Evolutionary conservation across 2,113 vertebrate species (phyloP), one percentile per base, ranked within the genome.

Genomic region (Pangasianodon gigas): DNA sequence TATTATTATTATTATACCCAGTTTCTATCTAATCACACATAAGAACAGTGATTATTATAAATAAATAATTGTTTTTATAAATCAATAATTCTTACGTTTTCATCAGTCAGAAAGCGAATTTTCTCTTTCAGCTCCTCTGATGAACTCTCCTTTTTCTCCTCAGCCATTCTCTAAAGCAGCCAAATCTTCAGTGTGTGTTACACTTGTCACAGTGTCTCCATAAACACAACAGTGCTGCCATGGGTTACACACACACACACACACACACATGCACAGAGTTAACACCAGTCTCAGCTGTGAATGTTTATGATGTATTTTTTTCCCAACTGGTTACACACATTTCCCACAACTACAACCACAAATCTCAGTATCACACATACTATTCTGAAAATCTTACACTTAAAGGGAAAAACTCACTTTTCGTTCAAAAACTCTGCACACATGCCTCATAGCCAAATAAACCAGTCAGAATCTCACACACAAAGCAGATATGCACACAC

Each of bases 141-240:
- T 14, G 69, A 87, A 29, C n/a, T 75, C 13, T 71, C 65, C 24
- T 9, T 52, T 24, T 26, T 60, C 14, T 86, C 85, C 18, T 52
- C 52, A 65, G 52, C 21, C 85, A 87, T 87, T 58, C 69, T 75
- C 69, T 87, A 74, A 37, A 44, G 51, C 84, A n/a, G 26, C 44
- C 24, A 58, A 84, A 58, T 2, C 6, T 21, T 44, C 8, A 75
- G 1, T 84, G 74, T 58, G 46, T 82, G 29, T 48, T 75, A 56
- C 5, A 54, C 60, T 86, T 21, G 9, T 54, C 10, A 54, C 10
- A 54, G n/a, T 1, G 69, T 87, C 85, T 87, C 85, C 37, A 87
- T 87, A 87, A 87, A 75, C 85, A 75, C 26, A 54, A 60, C 32
- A 46, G 0, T n/a, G 85, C 51, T 74, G 51, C 69, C 69, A 87